phyloP scores from a whole-genome alignment of 1,140 invertebrate genomes.

The Apis cerana region DNA sequence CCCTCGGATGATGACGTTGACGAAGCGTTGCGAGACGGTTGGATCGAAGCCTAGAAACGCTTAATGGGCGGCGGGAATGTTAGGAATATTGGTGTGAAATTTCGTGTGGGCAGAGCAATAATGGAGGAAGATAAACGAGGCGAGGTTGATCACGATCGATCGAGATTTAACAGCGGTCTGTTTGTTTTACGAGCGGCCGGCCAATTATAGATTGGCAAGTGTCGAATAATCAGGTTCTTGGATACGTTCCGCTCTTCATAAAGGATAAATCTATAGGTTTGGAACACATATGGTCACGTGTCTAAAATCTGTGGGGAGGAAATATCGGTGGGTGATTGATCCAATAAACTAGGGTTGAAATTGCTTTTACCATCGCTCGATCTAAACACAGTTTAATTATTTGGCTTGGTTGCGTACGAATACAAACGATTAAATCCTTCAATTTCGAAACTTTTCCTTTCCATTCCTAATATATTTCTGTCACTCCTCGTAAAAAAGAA shows the following conservation, averaged over 20 bases:
- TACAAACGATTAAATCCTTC: background rate
- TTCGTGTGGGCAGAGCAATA: background rate
- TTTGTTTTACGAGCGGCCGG: background rate
- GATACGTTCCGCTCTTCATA: background rate
- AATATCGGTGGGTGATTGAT: slow-evolving; percentile 16
- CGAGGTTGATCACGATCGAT: background rate
- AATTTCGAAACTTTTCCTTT: too few species aligned
- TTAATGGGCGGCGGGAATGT: background rate
- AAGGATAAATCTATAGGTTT: background rate
- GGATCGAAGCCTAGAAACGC: slow-evolving; percentile 30
- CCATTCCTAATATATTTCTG: too few species aligned
- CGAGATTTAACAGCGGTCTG: background rate
- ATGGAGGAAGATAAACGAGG: background rate
- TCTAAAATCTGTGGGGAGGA: slow-evolving; percentile 9
- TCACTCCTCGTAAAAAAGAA: too few species aligned
- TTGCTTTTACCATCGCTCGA: slow-evolving; percentile 4
- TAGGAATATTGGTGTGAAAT: background rate
- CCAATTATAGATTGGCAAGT: slow-evolving; percentile 6
- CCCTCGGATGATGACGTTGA: background rate
- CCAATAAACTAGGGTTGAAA: background rate
- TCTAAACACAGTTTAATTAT: slow-evolving; percentile 10
- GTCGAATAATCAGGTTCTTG: background rate
- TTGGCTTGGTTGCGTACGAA: background rate
- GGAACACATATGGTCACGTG: slow-evolving; percentile 32
- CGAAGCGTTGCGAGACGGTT: background rate